Base-by-base conservation (phyloP, 1,140 invertebrate genomes). In the Saccostrea glomerata region DNA sequence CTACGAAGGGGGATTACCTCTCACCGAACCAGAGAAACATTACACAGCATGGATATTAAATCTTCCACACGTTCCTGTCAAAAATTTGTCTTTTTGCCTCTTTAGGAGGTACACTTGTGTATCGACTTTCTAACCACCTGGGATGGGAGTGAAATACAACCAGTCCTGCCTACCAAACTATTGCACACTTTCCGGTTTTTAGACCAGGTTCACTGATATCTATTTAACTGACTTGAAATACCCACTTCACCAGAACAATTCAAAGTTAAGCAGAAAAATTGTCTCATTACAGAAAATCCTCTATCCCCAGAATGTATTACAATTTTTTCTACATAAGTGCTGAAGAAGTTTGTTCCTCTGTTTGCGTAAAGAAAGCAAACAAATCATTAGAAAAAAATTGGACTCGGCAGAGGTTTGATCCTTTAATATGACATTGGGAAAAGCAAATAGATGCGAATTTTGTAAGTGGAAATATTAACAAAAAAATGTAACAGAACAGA, bases 101-200 rank as follows among this genome's bases (percentile, higher is more conserved):
- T 77, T 77, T 77, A 25, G 70, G 70, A 77, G 70, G 70, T 77
- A 77, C 70, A 77, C 23, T 36, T 36, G 70, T 30, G 25, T 77
- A 77, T 77, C 70, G 70, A 77, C 70, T 77, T 77, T 77, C 25
- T 77, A 77, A 77, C 70, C 70, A 77, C 70, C 70, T 77, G 70
- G 70, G 25, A 30, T 4, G 70, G 25, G 25, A 77, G 11, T 36
- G 70, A 6, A 77, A 77, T 77, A 77, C 70, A 30, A 9, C 70
- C 25, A 15, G 23, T 77, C 70, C 70, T 77, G 70, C 70, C 70
- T 30, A 77, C 70, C 23, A 25, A 77, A 36, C 23, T 77, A 77
- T 77, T 36, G 25, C 70, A 77, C 23, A 36, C 70, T 77, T 77
- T 77, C 25, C 13, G 30, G 70, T 77, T 25, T 36, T 30, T 1